Evolutionary conservation across 2,797 vertebrate species (phyloP), one percentile per base, ranked within the genome.

Genomic region (Microchirus variegatus): DNA sequence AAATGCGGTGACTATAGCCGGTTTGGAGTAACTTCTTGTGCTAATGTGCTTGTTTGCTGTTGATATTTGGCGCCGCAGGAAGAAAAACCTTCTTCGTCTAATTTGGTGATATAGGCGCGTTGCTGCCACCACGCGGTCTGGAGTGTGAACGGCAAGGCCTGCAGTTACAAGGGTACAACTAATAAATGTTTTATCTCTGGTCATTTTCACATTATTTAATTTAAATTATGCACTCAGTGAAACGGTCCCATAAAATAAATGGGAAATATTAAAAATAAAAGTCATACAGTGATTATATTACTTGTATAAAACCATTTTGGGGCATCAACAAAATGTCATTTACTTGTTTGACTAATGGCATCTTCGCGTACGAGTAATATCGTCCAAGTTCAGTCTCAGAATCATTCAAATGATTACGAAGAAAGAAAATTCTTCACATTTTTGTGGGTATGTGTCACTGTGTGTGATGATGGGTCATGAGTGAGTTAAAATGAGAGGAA

Each of bases 31-130:
- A 42, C 2, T 14, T n/a, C n/a, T n/a, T n/a, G n/a, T n/a, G n/a
- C n/a, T n/a, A n/a, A n/a, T 15, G 13, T 6, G 13, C 5, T 5
- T 58, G 13, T 51, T 11, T 8, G 26, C 22, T 15, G 57, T 49
- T 2, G 53, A 65, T 3, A 26, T 73, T 89, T 90, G 75, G 83
- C 88, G 88, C 85, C 56, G 10, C 38, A 10, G 5, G 2, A 6
- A 9, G 75, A 68, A 78, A 22, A 73, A 78, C 87, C 15, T 41
- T 58, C n/a, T 19, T 48, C 38, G 18, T 15, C 5, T 10, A 12
- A 41, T 22, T 6, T 36, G 1, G 14, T 11, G 2, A 35, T 10
- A 1, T 0, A 50, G 15, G 1, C 5, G 2, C 41, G 6, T 12
- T 43, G 36, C 37, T 53, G 67, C 77, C 75, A n/a, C 56, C 62